Percentiles rank a stretch among this genome's conserved stretches.
These are phyloP conservation scores for Eurosta solidaginis DNA, from an alignment of 1,140 invertebrate genomes.

Conservation along the genomic window DNA sequence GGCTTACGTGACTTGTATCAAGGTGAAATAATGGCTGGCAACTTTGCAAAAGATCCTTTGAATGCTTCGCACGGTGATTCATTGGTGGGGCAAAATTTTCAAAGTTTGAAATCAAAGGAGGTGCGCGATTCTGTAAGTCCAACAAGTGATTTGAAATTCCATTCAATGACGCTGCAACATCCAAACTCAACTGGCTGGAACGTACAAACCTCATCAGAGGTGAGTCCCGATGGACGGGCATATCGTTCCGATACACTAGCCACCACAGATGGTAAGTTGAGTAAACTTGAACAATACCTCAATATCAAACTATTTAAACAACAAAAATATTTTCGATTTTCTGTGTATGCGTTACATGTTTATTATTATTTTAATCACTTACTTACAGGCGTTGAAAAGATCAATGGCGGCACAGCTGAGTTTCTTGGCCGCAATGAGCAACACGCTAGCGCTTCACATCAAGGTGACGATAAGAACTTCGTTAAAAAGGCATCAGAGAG, in stretches of 20 bases:
- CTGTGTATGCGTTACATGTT: background rate
- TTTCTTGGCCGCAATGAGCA: constrained; percentile 67
- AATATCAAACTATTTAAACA: too few species aligned
- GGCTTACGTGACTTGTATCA: constrained; percentile 73
- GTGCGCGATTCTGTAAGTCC: constrained; percentile 76
- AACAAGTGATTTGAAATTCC: constrained; percentile 62
- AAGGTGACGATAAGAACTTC: constrained; percentile 68
- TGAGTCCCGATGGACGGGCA: constrained; percentile 61
- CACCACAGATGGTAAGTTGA: constrained; percentile 57
- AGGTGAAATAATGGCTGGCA: constrained; percentile 60
- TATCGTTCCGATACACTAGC: constrained; percentile 52
- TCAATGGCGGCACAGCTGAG: constrained; percentile 66
- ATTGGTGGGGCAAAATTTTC: constrained; percentile 73
- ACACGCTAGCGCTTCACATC: constrained; percentile 63
- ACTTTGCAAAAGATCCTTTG: constrained; percentile 51
- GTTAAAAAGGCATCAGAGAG: constrained; percentile 64
- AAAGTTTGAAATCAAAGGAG: constrained; percentile 76
- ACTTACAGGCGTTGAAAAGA: constrained; percentile 62
- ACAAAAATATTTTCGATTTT: too few species aligned
- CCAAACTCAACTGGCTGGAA: constrained; percentile 61
- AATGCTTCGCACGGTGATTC: constrained; percentile 68
- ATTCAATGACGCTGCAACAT: constrained; percentile 49
- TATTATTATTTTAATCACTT: background rate
- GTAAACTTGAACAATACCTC: too few species aligned
- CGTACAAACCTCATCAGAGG: constrained; percentile 58